Conservation (phyloP, 37 sponge, comb jelly and placozoan genomes). For the Tethya wilhelma region DNA sequence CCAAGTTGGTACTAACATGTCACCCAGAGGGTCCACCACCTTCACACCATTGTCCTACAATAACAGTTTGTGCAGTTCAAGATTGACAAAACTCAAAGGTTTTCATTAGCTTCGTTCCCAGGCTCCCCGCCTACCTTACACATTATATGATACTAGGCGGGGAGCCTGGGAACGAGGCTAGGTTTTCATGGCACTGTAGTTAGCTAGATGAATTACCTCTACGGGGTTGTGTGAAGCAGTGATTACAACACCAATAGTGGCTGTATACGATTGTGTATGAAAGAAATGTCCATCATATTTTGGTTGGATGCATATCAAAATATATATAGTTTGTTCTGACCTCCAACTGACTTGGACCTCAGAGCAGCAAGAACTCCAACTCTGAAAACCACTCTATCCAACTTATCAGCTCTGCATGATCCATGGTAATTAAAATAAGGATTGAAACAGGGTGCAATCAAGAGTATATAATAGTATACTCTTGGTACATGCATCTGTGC, state of each 20-base stretch:
- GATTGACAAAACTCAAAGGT: neutral
- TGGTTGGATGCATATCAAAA: neutral
- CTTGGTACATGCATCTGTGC: neutral
- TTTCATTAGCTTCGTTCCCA: neutral
- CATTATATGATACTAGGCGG: no score
- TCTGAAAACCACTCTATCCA: constrained; percentile 81
- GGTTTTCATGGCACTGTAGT: no score
- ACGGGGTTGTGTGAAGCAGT: constrained; percentile 99
- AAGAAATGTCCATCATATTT: neutral
- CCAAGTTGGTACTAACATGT: constrained; percentile 90
- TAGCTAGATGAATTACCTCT: constrained; percentile 39
- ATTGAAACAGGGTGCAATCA: neutral
- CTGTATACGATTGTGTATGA: constrained; percentile 15
- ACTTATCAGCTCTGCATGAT: constrained; percentile 69
- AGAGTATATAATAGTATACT: neutral
- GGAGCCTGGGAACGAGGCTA: neutral
- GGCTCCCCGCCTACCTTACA: no score
- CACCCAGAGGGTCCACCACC: constrained; percentile 92
- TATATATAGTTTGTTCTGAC: constrained; percentile 37
- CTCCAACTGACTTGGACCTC: constrained; percentile 63
- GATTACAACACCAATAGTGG: constrained; percentile 85
- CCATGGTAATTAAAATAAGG: neutral
- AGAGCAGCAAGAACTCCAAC: constrained; percentile 89
- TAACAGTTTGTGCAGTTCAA: neutral
- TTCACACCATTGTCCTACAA: constrained; percentile 95